Conservation (phyloP, 2,113 vertebrate genomes). For the Pongo pygmaeus region DNA sequence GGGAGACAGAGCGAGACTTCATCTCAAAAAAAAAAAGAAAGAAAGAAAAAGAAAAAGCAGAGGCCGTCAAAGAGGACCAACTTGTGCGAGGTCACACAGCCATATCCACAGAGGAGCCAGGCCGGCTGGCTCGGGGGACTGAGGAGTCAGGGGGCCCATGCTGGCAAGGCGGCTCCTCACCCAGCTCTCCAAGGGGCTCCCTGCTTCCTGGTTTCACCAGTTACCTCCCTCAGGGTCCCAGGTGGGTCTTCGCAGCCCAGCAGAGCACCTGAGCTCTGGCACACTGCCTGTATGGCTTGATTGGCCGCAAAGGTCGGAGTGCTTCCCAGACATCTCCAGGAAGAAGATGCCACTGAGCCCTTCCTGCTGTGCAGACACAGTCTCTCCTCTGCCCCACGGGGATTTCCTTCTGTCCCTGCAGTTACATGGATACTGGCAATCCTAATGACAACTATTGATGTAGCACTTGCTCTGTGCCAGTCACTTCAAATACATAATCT, state of each 20-base stretch:
- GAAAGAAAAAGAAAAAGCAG: neutral
- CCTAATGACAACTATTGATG: no score
- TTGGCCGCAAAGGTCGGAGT: neutral
- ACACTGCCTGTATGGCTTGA: neutral
- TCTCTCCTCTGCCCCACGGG: neutral
- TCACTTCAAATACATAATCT: neutral
- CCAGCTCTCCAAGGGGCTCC: neutral
- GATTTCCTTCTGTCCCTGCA: neutral
- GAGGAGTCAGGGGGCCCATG: neutral
- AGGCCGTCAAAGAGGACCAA: neutral
- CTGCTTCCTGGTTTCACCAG: neutral
- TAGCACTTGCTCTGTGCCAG: no score
- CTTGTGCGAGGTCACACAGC: neutral
- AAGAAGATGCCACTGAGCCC: neutral
- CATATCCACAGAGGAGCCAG: neutral
- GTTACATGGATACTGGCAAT: no score
- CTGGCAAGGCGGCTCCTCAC: neutral
- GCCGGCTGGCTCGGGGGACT: fast-evolving
- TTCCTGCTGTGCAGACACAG: neutral
- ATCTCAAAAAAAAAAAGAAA: no score
- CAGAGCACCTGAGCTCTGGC: neutral
- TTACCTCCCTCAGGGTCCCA: neutral
- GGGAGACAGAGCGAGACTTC: no score
- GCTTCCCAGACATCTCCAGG: neutral
- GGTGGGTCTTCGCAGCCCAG: neutral